Evolutionary conservation across 2,113 vertebrate species (phyloP).

Genomic region (Blennius ocellaris): DNA sequence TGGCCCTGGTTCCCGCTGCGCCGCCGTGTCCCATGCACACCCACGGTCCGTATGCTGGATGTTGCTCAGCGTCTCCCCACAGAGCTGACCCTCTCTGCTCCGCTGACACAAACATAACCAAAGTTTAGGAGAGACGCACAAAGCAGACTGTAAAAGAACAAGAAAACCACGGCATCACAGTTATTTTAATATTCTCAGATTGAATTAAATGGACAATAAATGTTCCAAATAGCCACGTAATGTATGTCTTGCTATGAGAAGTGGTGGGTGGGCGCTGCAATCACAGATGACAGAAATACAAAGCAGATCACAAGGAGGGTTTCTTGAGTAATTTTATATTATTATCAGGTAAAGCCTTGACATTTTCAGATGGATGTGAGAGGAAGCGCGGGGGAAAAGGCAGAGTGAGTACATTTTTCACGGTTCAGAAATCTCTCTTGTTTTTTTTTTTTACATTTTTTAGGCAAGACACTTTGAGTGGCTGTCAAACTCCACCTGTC

Average conservation of each 20-base stretch:
- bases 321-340: conserved; percentile 19
- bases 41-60: conserved; percentile 67
- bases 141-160: too few species aligned
- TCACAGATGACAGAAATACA: conserved; percentile 34
- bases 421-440: neutral
- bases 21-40: conserved; percentile 36
- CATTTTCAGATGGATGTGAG: conserved; percentile 16
- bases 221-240: too few species aligned
- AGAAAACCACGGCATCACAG: neutral
- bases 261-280: conserved; percentile 36
- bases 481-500: conserved; percentile 31
- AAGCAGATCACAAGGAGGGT: neutral
- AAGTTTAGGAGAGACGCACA: neutral
- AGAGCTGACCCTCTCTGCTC: conserved; percentile 2
- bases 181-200: too few species aligned
- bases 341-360: conserved; percentile 27
- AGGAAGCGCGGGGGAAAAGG: neutral
- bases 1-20: conserved; percentile 47
- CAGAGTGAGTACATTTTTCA: neutral
- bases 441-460: neutral
- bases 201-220: neutral
- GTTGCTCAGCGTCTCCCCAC: conserved; percentile 35
- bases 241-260: conserved; percentile 12
- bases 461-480: conserved; percentile 21
- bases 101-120: neutral